phyloP scores from a whole-genome alignment of 2,888 invertebrate species.

The Mythimna vitellina region DNA sequence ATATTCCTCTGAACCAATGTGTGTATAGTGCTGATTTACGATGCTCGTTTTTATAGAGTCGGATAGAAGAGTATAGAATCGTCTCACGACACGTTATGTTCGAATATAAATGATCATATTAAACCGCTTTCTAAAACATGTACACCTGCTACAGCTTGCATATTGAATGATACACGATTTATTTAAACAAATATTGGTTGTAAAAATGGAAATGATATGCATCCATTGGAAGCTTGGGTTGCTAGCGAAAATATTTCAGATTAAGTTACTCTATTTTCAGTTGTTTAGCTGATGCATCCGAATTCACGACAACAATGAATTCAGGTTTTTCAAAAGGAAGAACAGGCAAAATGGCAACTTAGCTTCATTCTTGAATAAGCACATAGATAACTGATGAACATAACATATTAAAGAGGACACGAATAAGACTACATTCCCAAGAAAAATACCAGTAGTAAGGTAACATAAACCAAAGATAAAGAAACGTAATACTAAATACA shows the following conservation, averaged over 20 bases:
- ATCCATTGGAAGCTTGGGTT: background rate
- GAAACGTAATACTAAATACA: slow-evolving; percentile 26
- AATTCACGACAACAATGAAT: background rate
- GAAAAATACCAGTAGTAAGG: slow-evolving; percentile 12
- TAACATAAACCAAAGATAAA: slow-evolving; percentile 35
- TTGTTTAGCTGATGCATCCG: background rate
- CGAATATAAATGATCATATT: slow-evolving; percentile 76
- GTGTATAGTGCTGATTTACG: slow-evolving; percentile 67
- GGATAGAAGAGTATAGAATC: slow-evolving; percentile 41
- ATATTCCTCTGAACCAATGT: slow-evolving; percentile 49
- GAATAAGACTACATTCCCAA: background rate
- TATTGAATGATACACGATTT: slow-evolving; percentile 27
- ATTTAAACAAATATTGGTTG: slow-evolving; percentile 27
- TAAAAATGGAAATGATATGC: slow-evolving; percentile 9
- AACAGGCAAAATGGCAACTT: background rate
- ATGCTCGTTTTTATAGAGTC: slow-evolving; percentile 63
- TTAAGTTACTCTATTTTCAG: background rate
- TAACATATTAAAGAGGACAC: background rate
- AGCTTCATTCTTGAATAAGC: background rate
- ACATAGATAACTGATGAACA: background rate
- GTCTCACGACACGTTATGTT: slow-evolving; percentile 65
- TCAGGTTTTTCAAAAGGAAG: background rate
- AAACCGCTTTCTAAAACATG: slow-evolving; percentile 74
- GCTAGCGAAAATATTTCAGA: background rate
- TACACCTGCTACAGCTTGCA: slow-evolving; percentile 54